phyloP scores from a whole-genome alignment of 1,140 invertebrate species.

The Caerostris extrusa region DNA sequence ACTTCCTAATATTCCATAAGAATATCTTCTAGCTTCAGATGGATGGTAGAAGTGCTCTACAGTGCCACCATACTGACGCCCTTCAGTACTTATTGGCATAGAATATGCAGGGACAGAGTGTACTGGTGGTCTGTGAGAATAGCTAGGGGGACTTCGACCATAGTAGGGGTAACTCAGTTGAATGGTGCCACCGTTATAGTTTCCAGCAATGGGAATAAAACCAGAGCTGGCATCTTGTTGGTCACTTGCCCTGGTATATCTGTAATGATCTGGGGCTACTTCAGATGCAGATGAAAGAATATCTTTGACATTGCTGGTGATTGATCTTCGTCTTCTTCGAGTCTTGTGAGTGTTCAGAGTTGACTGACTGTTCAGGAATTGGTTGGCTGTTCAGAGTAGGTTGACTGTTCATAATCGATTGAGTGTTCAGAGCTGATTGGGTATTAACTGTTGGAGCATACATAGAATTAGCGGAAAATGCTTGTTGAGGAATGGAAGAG shows the following conservation, averaged over 20 bases:
- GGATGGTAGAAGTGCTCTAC: slow-evolving; percentile 66
- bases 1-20: slow-evolving; percentile 78
- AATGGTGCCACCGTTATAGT: slow-evolving; percentile 62
- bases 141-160: slow-evolving; percentile 17
- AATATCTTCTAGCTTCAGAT: slow-evolving; percentile 71
- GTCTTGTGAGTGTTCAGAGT: slow-evolving; percentile 24
- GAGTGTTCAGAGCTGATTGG: not conserved
- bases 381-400: not conserved
- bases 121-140: not conserved
- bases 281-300: not conserved
- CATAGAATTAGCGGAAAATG: not conserved
- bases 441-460: not conserved
- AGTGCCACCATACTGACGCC: not conserved
- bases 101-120: slow-evolving; percentile 40
- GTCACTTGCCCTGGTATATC: slow-evolving; percentile 20
- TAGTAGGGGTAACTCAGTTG: slow-evolving; percentile 63
- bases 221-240: slow-evolving; percentile 60
- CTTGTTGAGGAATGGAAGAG: slow-evolving; percentile 2
- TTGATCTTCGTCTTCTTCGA: slow-evolving; percentile 50
- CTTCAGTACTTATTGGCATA: slow-evolving; percentile 25
- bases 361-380: not conserved
- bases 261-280: slow-evolving; percentile 10
- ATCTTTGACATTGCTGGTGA: not conserved
- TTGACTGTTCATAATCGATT: not conserved
- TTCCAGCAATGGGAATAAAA: slow-evolving; percentile 68